Evolutionary conservation across 2,888 invertebrate genomes (phyloP), one percentile per base, ranked within the genome.

Genomic region (Caenorhabditis panamensis): DNA sequence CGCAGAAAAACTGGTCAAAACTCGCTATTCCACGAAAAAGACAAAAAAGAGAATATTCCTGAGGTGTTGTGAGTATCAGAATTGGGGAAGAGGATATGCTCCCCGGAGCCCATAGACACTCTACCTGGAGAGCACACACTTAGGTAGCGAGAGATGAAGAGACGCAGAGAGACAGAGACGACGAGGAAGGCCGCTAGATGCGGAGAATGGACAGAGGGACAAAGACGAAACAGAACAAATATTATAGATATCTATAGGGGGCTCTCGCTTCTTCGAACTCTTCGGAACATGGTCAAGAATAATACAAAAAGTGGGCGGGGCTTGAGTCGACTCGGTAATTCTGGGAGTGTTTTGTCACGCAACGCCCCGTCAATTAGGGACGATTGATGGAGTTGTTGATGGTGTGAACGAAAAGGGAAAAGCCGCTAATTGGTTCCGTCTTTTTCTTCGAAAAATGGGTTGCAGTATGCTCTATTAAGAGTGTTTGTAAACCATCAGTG

Each of bases 271-370:
- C n/a, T n/a, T n/a, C n/a, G n/a, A n/a, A n/a, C n/a, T n/a, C n/a
- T n/a, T n/a, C n/a, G n/a, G n/a, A n/a, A n/a, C n/a, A 31, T 41
- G 41, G 41, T 13, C 41, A 6, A 13, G 2, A 13, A 11, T 41
- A 41, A 56, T 41, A 41, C 41, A 2, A 64, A 51, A 53, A 51
- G 24, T 22, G 44, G 66, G 66, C 56, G 66, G 54, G 44, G 66
- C 56, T 44, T 66, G 16, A n/a, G 11, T 20, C 9, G 1, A 28
- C 9, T 8, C 22, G 11, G 41, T 22, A 56, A 66, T 44, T 56
- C 24, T 9, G 6, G 6, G 11, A 13, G 2, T 41, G 6, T 41
- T 9, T 13, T n/a, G 18, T 18, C 47, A 47, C 47, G 47, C 47
- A 18, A 47, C 4, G 18, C 18, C 5, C 41, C 41, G 18, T 3